Conservation (phyloP, 2,888 invertebrate species). For the Plagodis pulveraria region DNA sequence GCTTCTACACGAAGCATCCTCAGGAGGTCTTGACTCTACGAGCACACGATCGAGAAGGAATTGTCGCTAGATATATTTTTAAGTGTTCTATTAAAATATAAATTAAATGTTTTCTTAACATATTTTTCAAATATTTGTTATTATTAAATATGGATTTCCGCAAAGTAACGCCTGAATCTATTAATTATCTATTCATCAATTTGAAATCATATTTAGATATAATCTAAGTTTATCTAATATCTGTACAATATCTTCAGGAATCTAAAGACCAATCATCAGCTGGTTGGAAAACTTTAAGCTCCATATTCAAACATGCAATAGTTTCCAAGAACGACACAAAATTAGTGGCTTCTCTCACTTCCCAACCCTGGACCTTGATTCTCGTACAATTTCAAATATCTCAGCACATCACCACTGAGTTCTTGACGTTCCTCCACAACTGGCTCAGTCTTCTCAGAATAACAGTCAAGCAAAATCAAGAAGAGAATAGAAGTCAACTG, state of each 20-base stretch:
- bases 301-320: slow-evolving; percentile 73
- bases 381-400: slow-evolving; percentile 74
- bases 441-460: slow-evolving; percentile 70
- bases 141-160: no score
- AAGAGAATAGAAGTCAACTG: slow-evolving; percentile 51
- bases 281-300: slow-evolving; percentile 72
- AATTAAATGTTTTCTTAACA: no score
- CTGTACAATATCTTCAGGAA: slow-evolving; percentile 49
- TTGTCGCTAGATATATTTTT: no score
- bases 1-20: no score
- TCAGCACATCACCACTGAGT: slow-evolving; percentile 63
- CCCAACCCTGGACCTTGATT: slow-evolving; percentile 75
- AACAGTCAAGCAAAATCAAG: slow-evolving; percentile 58
- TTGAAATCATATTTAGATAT: no score
- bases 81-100: no score
- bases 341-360: slow-evolving; percentile 64
- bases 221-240: neutral
- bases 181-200: no score
- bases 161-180: no score
- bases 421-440: slow-evolving; percentile 63
- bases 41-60: no score
- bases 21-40: no score
- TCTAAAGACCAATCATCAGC: slow-evolving; percentile 63
- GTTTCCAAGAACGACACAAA: slow-evolving; percentile 64
- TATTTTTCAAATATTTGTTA: no score